phyloP scores from a whole-genome alignment of 1,140 invertebrate genomes.

The Rhyzopertha dominica region DNA sequence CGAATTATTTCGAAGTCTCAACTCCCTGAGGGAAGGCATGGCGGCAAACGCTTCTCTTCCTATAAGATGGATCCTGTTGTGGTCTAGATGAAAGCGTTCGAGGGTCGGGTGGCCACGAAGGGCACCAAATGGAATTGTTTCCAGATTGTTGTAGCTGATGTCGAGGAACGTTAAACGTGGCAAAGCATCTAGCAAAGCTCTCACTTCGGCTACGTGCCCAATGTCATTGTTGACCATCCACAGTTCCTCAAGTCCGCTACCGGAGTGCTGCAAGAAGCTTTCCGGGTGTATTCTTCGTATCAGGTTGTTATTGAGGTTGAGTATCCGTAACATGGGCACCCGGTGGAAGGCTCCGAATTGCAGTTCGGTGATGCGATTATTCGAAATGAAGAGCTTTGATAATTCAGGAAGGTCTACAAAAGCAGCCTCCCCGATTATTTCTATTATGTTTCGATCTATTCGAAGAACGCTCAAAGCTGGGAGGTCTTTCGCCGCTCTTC shows the following conservation, averaged over 20 bases:
- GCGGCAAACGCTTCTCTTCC: constrained; percentile 70
- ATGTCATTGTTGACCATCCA: constrained; percentile 71
- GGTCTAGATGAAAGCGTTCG: constrained; percentile 73
- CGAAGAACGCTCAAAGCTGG: constrained; percentile 62
- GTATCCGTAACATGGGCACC: constrained; percentile 63
- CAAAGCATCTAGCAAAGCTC: constrained; percentile 67
- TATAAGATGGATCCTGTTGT: constrained; percentile 68
- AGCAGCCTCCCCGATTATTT: constrained; percentile 64
- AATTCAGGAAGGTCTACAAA: constrained; percentile 75
- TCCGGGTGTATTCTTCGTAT: constrained; percentile 75
- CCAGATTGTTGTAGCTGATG: constrained; percentile 67
- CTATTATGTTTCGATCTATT: constrained; percentile 66
- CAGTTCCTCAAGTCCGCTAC: constrained; percentile 69
- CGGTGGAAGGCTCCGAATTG: constrained; percentile 73
- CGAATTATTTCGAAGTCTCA: constrained; percentile 74
- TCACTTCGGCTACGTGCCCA: constrained; percentile 63
- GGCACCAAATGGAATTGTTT: constrained; percentile 68
- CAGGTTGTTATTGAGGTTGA: constrained; percentile 74
- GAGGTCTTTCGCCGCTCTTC: constrained; percentile 68
- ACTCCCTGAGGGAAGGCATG: constrained; percentile 75
- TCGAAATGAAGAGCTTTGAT: constrained; percentile 62
- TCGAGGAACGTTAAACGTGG: constrained; percentile 72
- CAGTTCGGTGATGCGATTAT: constrained; percentile 70
- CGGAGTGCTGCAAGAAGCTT: constrained; percentile 67
- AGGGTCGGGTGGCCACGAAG: constrained; percentile 71